Conservation (phyloP, 2,797 vertebrate species). For the Characodon lateralis region DNA sequence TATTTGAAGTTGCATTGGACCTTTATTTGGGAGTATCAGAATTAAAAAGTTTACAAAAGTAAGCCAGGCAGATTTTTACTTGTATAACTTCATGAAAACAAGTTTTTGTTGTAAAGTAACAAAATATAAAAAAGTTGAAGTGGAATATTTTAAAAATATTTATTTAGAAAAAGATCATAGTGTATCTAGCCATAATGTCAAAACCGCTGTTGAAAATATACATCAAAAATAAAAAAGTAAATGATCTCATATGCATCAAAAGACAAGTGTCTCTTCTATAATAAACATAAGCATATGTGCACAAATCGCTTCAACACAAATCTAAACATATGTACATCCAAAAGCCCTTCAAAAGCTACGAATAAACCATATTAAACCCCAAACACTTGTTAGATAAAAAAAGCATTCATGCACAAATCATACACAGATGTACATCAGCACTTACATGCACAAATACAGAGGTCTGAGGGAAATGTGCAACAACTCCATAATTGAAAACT, state of each 20-base stretch:
- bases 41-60: neutral
- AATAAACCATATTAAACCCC: conserved; percentile 34
- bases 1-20: neutral
- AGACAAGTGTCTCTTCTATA: neutral
- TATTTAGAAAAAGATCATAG: neutral
- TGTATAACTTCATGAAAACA: neutral
- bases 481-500: conserved; percentile 24
- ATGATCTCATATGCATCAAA: neutral
- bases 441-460: conserved; percentile 34
- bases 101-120: too few species aligned
- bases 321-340: conserved; percentile 1
- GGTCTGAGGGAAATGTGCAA: conserved; percentile 32
- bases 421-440: conserved; percentile 31
- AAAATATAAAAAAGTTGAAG: neutral
- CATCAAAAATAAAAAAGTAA: neutral
- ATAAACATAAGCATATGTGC: neutral
- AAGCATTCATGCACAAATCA: conserved; percentile 8
- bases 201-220: neutral
- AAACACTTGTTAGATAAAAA: conserved; percentile 19
- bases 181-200: neutral
- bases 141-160: neutral
- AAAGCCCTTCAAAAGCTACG: conserved; percentile 18
- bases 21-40: neutral
- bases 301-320: conserved; percentile 9
- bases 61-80: neutral